Conservation (phyloP, 2,113 vertebrate species). For the Dasypus novemcinctus region DNA sequence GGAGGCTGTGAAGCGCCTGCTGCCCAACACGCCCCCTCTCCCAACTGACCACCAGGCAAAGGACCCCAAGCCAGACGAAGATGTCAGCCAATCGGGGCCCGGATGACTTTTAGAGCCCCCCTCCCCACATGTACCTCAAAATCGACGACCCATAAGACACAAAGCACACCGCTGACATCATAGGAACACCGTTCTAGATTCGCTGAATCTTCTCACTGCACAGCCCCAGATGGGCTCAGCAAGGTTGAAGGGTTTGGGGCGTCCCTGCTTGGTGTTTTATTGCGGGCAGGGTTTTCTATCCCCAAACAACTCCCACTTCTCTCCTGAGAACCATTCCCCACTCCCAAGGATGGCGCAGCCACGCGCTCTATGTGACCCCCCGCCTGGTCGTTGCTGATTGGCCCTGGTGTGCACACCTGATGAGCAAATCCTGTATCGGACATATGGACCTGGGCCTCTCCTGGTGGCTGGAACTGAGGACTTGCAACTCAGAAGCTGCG, state of each 20-base stretch:
- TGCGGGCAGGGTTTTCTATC: neutral
- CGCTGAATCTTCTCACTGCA: neutral
- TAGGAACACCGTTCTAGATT: neutral
- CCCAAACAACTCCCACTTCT: neutral
- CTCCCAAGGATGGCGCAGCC: neutral
- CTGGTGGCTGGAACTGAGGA: neutral
- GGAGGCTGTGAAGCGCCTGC: neutral
- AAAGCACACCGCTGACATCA: neutral
- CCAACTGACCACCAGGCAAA: neutral
- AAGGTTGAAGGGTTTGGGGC: neutral
- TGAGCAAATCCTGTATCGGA: neutral
- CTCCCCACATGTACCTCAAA: neutral
- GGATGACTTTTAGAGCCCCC: neutral
- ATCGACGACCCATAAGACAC: neutral
- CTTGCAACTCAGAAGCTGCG: neutral
- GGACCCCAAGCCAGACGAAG: neutral
- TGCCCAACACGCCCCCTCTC: neutral
- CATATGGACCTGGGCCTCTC: neutral
- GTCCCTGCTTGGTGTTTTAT: neutral
- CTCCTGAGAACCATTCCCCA: neutral
- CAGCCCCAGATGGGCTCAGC: neutral
- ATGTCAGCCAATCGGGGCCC: neutral
- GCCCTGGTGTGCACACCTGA: accelerated
- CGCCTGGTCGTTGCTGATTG: too few species aligned
- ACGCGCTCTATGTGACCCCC: accelerated